These are phyloP conservation scores for Gadus macrocephalus DNA, from an alignment of 2,113 vertebrate genomes.

Conservation along the genomic window DNA sequence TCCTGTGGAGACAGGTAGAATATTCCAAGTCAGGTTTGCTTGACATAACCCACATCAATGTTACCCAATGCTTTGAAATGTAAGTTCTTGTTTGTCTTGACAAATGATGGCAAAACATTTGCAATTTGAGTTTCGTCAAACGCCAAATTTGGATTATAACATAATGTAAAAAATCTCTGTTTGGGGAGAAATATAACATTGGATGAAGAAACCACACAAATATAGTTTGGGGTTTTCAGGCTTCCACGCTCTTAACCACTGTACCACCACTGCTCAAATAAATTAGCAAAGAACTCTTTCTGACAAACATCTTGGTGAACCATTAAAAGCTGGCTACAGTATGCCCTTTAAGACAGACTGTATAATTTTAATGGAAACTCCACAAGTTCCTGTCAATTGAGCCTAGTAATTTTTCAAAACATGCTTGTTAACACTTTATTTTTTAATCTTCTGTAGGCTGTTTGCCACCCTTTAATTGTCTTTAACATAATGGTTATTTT, in stretches of 20 bases:
- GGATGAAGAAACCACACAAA: no score
- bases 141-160: no score
- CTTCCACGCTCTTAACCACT: not conserved
- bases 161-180: no score
- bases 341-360: constrained; percentile 27
- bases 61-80: constrained; percentile 28
- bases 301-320: constrained; percentile 4
- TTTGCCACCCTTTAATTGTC: not conserved
- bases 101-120: not conserved
- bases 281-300: constrained; percentile 26
- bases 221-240: no score
- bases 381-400: constrained; percentile 10
- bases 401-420: constrained; percentile 27
- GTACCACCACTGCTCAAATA: not conserved
- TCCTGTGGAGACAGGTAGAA: constrained; percentile 75
- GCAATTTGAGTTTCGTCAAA: not conserved
- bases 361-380: constrained; percentile 34
- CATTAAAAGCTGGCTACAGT: constrained; percentile 41
- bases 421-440: not conserved
- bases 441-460: constrained; percentile 3
- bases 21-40: constrained; percentile 58
- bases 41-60: constrained; percentile 30
- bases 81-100: constrained; percentile 14
- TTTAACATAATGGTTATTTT: constrained; percentile 12
- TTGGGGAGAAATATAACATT: no score